Percentiles rank a stretch among this genome's conserved stretches.
Evolutionary conservation across 1,140 invertebrate genomes (phyloP).

Genomic region (Popillia japonica): DNA sequence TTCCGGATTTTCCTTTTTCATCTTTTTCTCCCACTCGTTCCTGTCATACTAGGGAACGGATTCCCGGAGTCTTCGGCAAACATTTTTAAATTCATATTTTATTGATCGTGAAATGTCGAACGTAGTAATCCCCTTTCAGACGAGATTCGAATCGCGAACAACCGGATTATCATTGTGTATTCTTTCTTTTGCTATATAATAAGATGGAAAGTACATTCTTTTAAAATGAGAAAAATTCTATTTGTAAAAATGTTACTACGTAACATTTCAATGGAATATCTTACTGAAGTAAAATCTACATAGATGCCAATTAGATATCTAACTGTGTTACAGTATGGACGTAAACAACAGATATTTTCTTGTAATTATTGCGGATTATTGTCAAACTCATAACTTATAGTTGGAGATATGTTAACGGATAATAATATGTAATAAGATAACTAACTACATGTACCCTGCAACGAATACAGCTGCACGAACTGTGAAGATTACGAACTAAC

Average conservation of each 20-base stretch:
- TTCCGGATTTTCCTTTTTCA: slow-evolving; percentile 22
- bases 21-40: slow-evolving; percentile 18
- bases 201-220: slow-evolving; percentile 16
- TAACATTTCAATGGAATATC: background rate
- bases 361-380: too few relatives aligned
- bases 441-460: too few relatives aligned
- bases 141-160: slow-evolving; percentile 26
- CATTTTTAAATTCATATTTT: slow-evolving; percentile 35
- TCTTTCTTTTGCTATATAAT: slow-evolving; percentile 14
- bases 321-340: too few relatives aligned
- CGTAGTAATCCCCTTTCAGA: slow-evolving; percentile 26
- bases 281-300: background rate
- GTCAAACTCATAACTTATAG: too few relatives aligned
- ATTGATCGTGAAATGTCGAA: slow-evolving; percentile 33
- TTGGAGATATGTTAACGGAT: too few relatives aligned
- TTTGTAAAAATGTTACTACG: background rate
- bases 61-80: slow-evolving; percentile 25
- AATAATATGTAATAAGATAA: too few relatives aligned
- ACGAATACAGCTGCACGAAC: too few relatives aligned
- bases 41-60: slow-evolving; percentile 6
- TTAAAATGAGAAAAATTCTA: slow-evolving; percentile 23
- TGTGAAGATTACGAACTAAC: too few relatives aligned
- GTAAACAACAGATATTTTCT: too few relatives aligned
- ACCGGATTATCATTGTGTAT: slow-evolving; percentile 23
- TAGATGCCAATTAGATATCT: too few relatives aligned